phyloP scores from a whole-genome alignment of 2,797 vertebrate species.

The Austrolebias charrua region DNA sequence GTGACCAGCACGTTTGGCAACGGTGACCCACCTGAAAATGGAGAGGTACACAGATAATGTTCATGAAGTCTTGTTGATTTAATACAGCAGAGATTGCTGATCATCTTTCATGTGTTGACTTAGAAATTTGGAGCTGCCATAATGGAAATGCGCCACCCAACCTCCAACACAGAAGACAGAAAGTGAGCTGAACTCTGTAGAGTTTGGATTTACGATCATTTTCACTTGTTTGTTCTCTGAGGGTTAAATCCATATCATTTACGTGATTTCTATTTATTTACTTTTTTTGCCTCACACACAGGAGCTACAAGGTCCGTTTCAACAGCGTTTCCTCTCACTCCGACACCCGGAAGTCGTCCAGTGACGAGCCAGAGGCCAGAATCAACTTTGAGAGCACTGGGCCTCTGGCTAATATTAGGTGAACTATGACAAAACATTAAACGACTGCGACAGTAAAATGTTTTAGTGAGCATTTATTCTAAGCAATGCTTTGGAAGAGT shows the following conservation, averaged over 20 bases:
- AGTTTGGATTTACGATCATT: neutral
- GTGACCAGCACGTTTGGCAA: conserved; percentile 97
- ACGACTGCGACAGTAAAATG: too few relatives aligned
- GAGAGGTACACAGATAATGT: conserved; percentile 81
- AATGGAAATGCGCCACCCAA: conserved; percentile 97
- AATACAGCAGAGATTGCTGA: neutral
- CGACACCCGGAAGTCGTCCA: conserved; percentile 91
- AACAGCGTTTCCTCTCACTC: conserved; percentile 97
- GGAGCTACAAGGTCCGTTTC: conserved; percentile 98
- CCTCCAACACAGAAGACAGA: conserved; percentile 89
- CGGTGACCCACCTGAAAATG: conserved; percentile 93
- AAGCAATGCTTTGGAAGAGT: neutral
- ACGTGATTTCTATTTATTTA: neutral
- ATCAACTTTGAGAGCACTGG: conserved; percentile 95
- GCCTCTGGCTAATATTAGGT: conserved; percentile 96
- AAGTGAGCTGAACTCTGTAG: conserved; percentile 81
- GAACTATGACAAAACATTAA: conserved; percentile 12
- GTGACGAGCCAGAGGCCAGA: conserved; percentile 86
- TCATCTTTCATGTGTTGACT: conserved; percentile 1
- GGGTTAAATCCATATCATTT: neutral
- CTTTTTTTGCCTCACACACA: conserved; percentile 51
- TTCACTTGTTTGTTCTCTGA: neutral
- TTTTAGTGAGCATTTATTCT: neutral
- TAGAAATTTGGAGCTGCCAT: conserved; percentile 94
- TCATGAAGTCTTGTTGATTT: neutral